These are phyloP conservation scores for Fregetta grallaria DNA, from an alignment of 2,113 vertebrate genomes.

Conservation along the genomic window DNA sequence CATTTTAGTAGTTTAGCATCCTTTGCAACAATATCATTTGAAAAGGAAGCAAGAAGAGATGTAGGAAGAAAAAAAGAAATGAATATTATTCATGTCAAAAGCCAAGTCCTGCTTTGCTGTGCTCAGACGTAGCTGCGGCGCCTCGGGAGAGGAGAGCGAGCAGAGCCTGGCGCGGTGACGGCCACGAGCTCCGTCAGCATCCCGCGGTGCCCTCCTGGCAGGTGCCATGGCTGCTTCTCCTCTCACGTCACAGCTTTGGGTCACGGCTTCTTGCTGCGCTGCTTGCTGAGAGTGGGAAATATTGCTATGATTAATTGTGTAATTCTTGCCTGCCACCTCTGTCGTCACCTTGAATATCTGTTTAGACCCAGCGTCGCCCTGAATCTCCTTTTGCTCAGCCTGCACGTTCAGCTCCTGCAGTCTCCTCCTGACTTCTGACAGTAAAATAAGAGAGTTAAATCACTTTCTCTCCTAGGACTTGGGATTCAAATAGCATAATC, in stretches of 20 bases:
- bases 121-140: neutral
- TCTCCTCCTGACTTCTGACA: neutral
- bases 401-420: neutral
- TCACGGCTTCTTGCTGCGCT: neutral
- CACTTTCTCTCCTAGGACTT: neutral
- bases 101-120: neutral
- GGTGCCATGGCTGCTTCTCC: neutral
- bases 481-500: neutral
- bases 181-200: neutral
- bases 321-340: neutral
- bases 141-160: fast-evolving
- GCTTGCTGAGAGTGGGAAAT: neutral
- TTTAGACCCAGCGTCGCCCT: neutral
- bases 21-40: neutral
- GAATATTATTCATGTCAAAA: neutral
- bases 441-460: neutral
- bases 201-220: neutral
- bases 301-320: fast-evolving
- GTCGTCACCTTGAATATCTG: neutral
- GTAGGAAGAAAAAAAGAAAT: neutral
- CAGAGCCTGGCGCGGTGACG: neutral
- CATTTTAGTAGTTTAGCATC: neutral
- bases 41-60: neutral
- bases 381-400: neutral
- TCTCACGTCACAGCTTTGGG: neutral